Percentiles rank a stretch among this genome's conserved stretches.
Conservation (phyloP, 2,797 vertebrate genomes). For the Nasua narica region DNA sequence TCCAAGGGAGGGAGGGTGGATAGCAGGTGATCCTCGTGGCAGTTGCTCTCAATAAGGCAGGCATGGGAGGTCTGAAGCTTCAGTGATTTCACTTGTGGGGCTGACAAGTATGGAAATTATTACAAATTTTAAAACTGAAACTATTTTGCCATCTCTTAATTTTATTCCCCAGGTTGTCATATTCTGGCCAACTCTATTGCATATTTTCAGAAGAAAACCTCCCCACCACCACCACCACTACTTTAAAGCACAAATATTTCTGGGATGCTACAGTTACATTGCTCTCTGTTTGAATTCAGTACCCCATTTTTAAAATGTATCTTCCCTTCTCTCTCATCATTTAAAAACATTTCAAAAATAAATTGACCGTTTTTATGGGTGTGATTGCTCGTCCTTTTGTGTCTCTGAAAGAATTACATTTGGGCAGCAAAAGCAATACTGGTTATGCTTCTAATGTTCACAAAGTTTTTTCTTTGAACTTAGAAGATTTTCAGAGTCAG, state of each 20-base stretch:
- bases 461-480: conserved; percentile 23
- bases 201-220: conserved; percentile 33
- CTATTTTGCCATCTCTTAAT: neutral
- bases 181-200: neutral
- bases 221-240: neutral
- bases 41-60: neutral
- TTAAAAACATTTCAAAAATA: conserved; percentile 21
- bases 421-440: neutral
- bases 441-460: neutral
- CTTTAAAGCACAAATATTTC: neutral
- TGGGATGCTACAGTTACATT: neutral
- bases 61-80: neutral
- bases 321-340: neutral
- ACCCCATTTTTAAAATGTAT: neutral
- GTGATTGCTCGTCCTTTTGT: neutral
- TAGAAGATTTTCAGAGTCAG: neutral
- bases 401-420: conserved; percentile 11
- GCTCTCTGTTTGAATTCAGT: neutral
- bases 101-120: neutral
- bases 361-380: neutral
- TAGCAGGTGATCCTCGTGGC: neutral
- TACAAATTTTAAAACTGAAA: neutral
- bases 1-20: neutral
- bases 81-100: neutral
- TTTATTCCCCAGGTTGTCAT: neutral